Base-by-base conservation (phyloP, 35 echinoderm and acorn worm species). In the Antedon bifida region DNA sequence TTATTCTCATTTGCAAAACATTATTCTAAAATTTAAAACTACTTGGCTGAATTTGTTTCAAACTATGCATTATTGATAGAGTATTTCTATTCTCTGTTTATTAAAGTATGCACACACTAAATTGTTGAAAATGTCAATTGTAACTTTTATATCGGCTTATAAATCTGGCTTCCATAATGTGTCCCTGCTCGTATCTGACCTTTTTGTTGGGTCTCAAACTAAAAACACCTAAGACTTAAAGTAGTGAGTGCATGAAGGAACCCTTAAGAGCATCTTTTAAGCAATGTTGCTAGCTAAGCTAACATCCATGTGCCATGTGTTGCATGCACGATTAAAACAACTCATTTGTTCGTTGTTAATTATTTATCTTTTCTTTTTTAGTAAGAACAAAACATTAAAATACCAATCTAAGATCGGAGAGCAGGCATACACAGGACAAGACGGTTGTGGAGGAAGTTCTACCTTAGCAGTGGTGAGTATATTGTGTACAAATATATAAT, bases 401-500 rank as follows among this genome's bases (percentile, higher is more conserved):
- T 21, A 64, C 51, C 51, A 64, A 64, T 64, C 51, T 64, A 64
- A 64, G 51, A 64, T 64, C 23, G 51, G 51, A 64, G 5, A 64
- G 51, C 51, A 64, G 51, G 51, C 51, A 64, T 64, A 64, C 51
- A 64, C 10, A 64, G 19, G 51, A 64, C 51, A 64, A 26, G 9
- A 64, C 19, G 16, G 16, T 64, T 64, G 51, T 64, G 51, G 51
- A 64, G 51, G 51, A 64, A 64, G 51, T 64, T 44, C 51, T 64
- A 64, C 23, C 51, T 64, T 64, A 64, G 51, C 51, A 64, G 51
- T 64, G 51, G 51, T 64, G 51, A 64, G 51, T 64, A 64, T 64
- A 64, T 64, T 64, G 51, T 64, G 51, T 64, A 64, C 51, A 64
- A 64, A 64, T 64, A 64, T 64, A 64, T 64, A 64, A 21, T 64